phyloP scores from a whole-genome alignment of 2,888 invertebrate species.

The Oasisia sp. region DNA sequence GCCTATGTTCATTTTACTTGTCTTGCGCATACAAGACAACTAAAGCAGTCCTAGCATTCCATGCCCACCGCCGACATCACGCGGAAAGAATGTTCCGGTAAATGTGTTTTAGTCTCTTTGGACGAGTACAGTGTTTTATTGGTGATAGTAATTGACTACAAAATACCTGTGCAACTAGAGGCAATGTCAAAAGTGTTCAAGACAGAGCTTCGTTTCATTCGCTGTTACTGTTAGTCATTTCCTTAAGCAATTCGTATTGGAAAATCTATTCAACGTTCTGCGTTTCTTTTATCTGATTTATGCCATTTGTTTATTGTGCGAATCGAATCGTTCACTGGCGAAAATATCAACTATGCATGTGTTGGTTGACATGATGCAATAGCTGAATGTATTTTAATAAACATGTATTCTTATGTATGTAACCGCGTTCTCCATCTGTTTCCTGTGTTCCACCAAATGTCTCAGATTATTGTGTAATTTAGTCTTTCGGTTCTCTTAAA shows the following conservation, averaged over 20 bases:
- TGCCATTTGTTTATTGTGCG: background rate
- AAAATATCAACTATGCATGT: background rate
- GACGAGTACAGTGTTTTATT: background rate
- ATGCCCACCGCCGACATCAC: background rate
- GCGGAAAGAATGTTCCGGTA: background rate
- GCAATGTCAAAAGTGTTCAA: background rate
- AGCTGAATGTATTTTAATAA: background rate
- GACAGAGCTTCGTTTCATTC: background rate
- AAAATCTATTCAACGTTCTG: background rate
- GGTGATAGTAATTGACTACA: background rate
- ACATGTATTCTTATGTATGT: background rate
- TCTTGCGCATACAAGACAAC: background rate
- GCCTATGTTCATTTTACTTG: background rate
- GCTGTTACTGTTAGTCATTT: background rate
- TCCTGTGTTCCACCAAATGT: background rate
- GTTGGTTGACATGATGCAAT: background rate
- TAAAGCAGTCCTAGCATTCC: background rate
- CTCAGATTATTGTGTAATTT: background rate
- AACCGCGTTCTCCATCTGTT: background rate
- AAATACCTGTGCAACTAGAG: background rate
- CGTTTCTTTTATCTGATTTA: background rate
- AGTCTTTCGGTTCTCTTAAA: too few relatives aligned
- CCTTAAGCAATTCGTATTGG: background rate
- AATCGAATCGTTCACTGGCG: background rate
- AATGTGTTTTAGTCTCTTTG: background rate